These are phyloP conservation scores for Litoditis marina DNA, from an alignment of 2,888 invertebrate genomes.

Conservation along the genomic window DNA sequence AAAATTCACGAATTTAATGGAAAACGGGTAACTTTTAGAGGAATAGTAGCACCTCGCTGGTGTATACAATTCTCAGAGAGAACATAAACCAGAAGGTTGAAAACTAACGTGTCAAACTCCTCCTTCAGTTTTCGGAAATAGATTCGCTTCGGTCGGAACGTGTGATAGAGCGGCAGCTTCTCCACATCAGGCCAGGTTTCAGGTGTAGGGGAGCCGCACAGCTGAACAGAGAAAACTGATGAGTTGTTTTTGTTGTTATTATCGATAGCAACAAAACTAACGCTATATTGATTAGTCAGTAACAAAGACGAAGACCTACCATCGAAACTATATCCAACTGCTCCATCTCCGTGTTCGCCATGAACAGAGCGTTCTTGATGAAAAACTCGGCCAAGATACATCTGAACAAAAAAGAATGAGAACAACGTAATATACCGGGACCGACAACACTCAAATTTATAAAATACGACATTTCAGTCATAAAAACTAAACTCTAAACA, in stretches of 20 bases:
- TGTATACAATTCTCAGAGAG: no score
- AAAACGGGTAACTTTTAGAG: no score
- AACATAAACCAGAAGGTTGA: no score
- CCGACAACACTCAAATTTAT: no score
- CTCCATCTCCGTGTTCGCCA: conserved; percentile 86
- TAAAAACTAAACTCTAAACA: no score
- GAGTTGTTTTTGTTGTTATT: no score
- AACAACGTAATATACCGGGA: no score
- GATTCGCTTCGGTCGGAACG: conserved; percentile 83
- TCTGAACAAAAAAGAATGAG: conserved; percentile 61
- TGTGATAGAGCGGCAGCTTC: conserved; percentile 84
- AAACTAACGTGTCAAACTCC: conserved; percentile 77
- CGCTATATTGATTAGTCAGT: neutral
- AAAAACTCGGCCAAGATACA: conserved; percentile 97
- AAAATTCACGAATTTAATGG: no score
- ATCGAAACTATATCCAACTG: conserved; percentile 86
- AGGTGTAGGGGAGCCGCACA: conserved; percentile 89
- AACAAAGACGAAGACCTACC: no score
- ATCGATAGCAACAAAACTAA: no score
- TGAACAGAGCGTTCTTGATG: conserved; percentile 88
- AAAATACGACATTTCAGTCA: no score
- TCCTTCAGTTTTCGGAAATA: conserved; percentile 84
- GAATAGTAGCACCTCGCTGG: no score
- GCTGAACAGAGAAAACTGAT: neutral
- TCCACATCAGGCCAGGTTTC: conserved; percentile 95